Base-by-base conservation (phyloP, 2,113 vertebrate species). In the Circaetus gallicus region DNA sequence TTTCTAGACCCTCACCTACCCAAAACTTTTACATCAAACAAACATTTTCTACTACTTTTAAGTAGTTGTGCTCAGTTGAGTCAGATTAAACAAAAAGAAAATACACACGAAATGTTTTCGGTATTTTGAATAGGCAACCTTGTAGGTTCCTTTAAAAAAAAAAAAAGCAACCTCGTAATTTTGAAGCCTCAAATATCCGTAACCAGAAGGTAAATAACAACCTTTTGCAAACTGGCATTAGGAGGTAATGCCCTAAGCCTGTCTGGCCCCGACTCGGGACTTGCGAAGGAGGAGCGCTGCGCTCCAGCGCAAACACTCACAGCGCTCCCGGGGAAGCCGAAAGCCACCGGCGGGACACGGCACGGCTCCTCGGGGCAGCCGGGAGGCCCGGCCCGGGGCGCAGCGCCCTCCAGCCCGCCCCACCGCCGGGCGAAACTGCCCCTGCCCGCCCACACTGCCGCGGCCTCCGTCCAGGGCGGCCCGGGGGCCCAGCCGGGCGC, bases 251-350 rank as follows among this genome's bases (percentile, higher is more conserved):
- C 32, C 43, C 7, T 7, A 31, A 38, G 12, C 3, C 11, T 0
- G 70, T 17, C 61, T 5, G 52, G 38, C 4, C 17, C 59, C 8
- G 81, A 77, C 31, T 55, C 80, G 6, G 76, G 71, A 3, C 34
- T 12, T 1, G 32, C 0, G 55, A 78, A 32, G 1, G 47, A 8
- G 42, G 32, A 40, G 72, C 22, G 36, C 69, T 11, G 67, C 83
- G 1, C 49, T 2, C 25, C 59, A 2, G 10, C 4, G 72, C 67
- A 5, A 28, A 18, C 40, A 1, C 34, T 6, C 34, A 2, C 32
- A 3, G 11, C 62, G 31, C 62, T 36, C 0, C 28, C 6, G 47
- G 53, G 14, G 40, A 2, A 38, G 52, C 77, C 45, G 21, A 28
- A 10, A 8, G 17, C 32, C 69, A 3, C 28, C 31, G 38, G 34